Base-by-base conservation (phyloP, 2,888 invertebrate species). In the Electrophaes corylata region DNA sequence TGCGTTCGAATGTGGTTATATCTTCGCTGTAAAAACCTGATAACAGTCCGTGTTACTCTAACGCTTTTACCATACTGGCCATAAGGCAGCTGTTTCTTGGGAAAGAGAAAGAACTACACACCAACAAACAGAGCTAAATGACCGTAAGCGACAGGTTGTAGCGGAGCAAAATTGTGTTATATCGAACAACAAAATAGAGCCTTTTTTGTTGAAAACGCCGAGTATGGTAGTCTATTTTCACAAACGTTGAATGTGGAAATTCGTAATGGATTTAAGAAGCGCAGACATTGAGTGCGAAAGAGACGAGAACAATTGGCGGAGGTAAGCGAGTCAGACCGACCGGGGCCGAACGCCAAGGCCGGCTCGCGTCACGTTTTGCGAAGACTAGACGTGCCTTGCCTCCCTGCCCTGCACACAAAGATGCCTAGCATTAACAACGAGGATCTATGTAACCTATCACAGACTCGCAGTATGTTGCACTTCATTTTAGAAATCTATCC, bases 71-170 rank as follows among this genome's bases (percentile, higher is more conserved):
- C 79, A 85, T 86, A 91, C 91, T 91, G 84, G 77, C 81, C 75
- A 76, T 76, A 69, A 82, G 84, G 86, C 86, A 88, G 83, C 84
- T 84, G 86, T 83, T 82, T 81, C 66, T 60, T 83, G 74, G 78
- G 82, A 85, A 88, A 90, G 90, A 90, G 91, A 91, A 84, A 88
- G 88, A 91, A 83, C 81, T 80, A 88, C 80, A 76, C 70, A 66
- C 80, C 81, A 83, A 79, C 77, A 51, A 47, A 69, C 67, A 66
- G 70, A 76, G 68, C 70, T 64, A 75, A 72, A 78, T 76, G 70
- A 67, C 73, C 75, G 71, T 76, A 82, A 78, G 74, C 56, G 66
- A 66, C 65, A 49, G 48, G 56, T 62, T 44, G 60, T 58, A 55
- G 49, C 43, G 60, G 57, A 43, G 57, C 70, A 52, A 67, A 80